phyloP scores from a whole-genome alignment of 2,113 vertebrate genomes.

The Neotragus pygmaeus region DNA sequence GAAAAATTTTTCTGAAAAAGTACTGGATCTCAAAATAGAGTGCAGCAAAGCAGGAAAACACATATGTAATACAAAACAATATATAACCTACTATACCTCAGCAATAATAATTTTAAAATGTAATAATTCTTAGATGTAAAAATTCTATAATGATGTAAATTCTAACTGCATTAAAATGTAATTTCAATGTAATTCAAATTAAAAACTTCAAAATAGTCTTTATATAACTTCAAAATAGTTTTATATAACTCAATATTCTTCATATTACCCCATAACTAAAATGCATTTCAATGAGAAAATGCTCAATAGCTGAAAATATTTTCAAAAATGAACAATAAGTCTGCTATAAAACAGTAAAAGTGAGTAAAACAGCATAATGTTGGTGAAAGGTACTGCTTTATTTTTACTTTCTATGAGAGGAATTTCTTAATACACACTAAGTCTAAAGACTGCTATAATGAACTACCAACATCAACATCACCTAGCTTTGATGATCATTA shows the following conservation, averaged over 20 bases:
- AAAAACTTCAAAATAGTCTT: not conserved
- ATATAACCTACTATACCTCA: not conserved
- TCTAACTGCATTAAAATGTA: not conserved
- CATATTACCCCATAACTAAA: not conserved
- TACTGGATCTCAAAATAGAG: not conserved
- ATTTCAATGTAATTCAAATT: not conserved
- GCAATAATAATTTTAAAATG: slow-evolving; percentile 9
- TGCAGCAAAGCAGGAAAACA: not conserved
- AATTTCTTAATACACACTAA: not conserved
- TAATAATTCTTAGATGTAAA: not conserved
- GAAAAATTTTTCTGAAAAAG: not conserved
- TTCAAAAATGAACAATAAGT: not conserved
- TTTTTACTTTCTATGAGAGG: not conserved
- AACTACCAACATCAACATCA: not conserved
- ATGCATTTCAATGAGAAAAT: not conserved
- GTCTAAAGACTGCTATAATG: not conserved
- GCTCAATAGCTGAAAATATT: not conserved
- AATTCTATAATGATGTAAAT: not conserved
- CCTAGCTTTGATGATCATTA: not conserved
- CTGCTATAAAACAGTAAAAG: not conserved
- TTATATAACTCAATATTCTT: not conserved
- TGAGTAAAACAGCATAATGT: not conserved
- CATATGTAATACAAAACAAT: not conserved
- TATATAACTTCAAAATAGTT: not conserved
- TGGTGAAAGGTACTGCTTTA: not conserved